phyloP scores from a whole-genome alignment of 2,113 vertebrate genomes.

The Phalacrocorax carbo region DNA sequence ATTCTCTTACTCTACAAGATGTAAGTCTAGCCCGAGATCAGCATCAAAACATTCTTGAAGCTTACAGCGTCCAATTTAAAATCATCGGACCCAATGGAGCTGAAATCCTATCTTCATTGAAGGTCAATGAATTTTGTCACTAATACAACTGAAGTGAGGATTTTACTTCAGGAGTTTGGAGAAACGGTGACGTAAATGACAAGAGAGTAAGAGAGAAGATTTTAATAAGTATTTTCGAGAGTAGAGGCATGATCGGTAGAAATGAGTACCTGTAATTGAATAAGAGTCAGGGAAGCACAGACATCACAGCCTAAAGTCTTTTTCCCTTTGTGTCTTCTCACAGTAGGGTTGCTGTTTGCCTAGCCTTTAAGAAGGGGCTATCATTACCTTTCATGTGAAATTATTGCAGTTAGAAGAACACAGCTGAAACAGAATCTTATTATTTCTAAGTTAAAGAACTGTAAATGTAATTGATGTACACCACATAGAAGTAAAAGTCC shows the following conservation, averaged over 20 bases:
- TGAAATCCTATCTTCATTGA: neutral
- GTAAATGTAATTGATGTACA: neutral
- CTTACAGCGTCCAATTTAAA: neutral
- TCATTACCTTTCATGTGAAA: neutral
- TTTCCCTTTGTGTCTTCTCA: neutral
- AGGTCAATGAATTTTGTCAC: neutral
- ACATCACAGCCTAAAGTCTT: neutral
- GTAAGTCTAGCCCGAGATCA: neutral
- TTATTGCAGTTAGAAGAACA: neutral
- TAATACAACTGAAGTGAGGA: neutral
- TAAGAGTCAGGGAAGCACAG: neutral
- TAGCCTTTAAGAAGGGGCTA: neutral
- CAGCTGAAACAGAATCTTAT: neutral
- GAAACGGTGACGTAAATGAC: neutral
- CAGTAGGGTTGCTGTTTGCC: neutral
- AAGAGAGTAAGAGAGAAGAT: neutral
- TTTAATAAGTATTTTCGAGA: neutral
- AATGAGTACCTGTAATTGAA: neutral
- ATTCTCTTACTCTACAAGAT: neutral
- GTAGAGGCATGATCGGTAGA: neutral
- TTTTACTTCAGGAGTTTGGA: neutral
- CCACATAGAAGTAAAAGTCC: neutral
- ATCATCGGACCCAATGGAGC: neutral
- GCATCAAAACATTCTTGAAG: neutral
- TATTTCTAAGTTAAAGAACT: constrained; percentile 18